Percentiles rank a stretch among this genome's conserved stretches.
Conservation (phyloP, 2,888 invertebrate genomes). For the Rambutsinella grinnellia region DNA sequence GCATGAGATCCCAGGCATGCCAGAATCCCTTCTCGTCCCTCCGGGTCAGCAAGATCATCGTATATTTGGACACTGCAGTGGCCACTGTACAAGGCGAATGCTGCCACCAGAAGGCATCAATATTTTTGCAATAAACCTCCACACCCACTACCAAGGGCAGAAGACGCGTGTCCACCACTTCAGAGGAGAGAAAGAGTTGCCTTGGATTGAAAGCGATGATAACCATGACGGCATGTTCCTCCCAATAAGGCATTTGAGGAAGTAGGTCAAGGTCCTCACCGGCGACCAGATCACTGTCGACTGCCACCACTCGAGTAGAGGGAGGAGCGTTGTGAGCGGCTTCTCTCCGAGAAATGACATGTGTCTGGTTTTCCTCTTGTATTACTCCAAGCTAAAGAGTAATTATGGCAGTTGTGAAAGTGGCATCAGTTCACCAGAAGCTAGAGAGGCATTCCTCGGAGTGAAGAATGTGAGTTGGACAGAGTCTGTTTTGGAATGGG, state of each 20-base stretch:
- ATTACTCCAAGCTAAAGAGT: slow-evolving; percentile 8
- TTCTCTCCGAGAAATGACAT: slow-evolving; percentile 4
- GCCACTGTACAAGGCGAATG: slow-evolving; percentile 7
- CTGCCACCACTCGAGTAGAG: too few species aligned
- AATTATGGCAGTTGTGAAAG: slow-evolving; percentile 1
- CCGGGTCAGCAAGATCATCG: too few species aligned
- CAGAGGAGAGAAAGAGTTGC: slow-evolving; percentile 2
- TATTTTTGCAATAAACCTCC: slow-evolving; percentile 17
- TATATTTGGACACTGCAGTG: slow-evolving; percentile 20
- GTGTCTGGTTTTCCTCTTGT: neutral
- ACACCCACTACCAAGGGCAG: neutral
- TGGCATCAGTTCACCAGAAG: neutral
- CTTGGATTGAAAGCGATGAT: slow-evolving; percentile 13
- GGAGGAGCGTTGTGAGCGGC: slow-evolving; percentile 15
- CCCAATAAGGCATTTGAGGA: slow-evolving; percentile 4
- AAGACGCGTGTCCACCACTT: neutral
- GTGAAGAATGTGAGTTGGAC: slow-evolving; percentile 12
- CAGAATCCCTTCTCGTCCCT: too few species aligned
- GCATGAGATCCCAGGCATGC: too few species aligned
- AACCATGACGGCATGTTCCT: slow-evolving; percentile 23
- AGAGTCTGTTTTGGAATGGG: slow-evolving; percentile 7
- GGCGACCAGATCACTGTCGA: slow-evolving; percentile 36
- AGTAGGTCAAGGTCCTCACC: slow-evolving; percentile 19
- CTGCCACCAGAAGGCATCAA: slow-evolving; percentile 26
- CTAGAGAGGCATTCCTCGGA: slow-evolving; percentile 3